Evolutionary conservation across 2,797 vertebrate species (phyloP), one percentile per base, ranked within the genome.

Genomic region (Otolemur crassicaudatus): DNA sequence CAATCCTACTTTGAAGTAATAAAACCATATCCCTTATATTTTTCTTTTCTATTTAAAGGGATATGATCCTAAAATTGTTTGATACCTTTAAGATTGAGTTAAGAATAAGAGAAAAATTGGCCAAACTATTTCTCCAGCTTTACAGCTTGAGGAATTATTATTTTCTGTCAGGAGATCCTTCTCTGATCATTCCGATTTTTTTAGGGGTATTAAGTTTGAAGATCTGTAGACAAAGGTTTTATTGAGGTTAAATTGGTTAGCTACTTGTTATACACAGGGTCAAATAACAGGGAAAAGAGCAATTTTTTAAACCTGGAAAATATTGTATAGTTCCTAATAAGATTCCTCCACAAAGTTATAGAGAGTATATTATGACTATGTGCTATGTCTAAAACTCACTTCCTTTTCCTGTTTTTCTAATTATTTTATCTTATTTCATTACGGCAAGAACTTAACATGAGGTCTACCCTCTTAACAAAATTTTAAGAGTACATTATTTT

Each of bases 21-120:
- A 91, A 93, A 97, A 89, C 31, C 56, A 67, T 67, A 58, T 70
- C 29, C 19, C 14, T 89, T 70, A 53, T 77, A 40, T 95, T 81
- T 94, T 87, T 76, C 73, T 89, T 89, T 91, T 89, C 8, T 94
- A 40, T 40, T 65, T 87, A 88, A 95, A 58, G 43, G 76, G 60
- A 83, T 75, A 20, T 56, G 37, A 94, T 89, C 49, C 60, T 69
- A 91, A 95, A 88, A 82, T 67, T 93, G 19, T 77, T 46, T 96
- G 23, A 80, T 43, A 61, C 60, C 19, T 86, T 49, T 87, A 87
- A 73, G 37, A 94, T 75, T 63, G 87, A 94, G 56, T 65, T 88
- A 86, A 82, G 1, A 79, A 43, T 25, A 90, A 82, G 23, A 76
- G 23, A 81, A n/a, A 22, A 69, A 83, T 2, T 56, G 2, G 43